These are phyloP conservation scores for Drosophila emarginata DNA, from an alignment of 2,888 invertebrate genomes.

Conservation along the genomic window DNA sequence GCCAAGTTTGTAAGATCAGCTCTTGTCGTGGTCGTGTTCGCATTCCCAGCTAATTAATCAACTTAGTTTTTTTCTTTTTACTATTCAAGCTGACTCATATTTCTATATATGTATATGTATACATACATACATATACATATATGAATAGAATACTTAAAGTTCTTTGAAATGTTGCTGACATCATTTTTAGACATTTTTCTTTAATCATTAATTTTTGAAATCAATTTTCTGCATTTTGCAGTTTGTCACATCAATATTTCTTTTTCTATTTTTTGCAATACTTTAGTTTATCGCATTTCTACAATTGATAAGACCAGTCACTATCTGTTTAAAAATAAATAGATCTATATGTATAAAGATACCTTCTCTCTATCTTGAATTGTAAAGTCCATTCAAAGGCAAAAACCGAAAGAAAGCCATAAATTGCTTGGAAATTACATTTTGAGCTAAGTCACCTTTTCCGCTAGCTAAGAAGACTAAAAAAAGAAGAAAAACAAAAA, in stretches of 20 bases:
- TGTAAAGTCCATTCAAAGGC: slow-evolving; percentile 14
- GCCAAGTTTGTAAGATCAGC: slow-evolving; percentile 16
- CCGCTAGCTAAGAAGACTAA: slow-evolving; percentile 23
- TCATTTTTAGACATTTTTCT: background rate
- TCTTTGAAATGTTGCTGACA: background rate
- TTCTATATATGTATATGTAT: background rate
- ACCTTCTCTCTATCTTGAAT: slow-evolving; percentile 28
- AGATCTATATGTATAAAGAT: slow-evolving; percentile 12
- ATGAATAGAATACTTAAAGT: background rate
- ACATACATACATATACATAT: too few relatives aligned
- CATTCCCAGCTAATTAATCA: slow-evolving; percentile 73
- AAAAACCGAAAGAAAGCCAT: slow-evolving; percentile 42
- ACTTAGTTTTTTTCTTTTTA: slow-evolving; percentile 7
- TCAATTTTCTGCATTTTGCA: slow-evolving; percentile 1
- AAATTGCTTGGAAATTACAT: slow-evolving; percentile 46
- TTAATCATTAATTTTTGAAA: too few relatives aligned
- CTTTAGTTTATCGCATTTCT: slow-evolving; percentile 1
- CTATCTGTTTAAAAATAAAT: background rate
- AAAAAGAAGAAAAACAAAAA: background rate
- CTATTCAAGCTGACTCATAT: slow-evolving; percentile 7
- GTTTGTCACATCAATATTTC: slow-evolving; percentile 1
- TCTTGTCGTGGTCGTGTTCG: slow-evolving; percentile 11
- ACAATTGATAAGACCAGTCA: background rate
- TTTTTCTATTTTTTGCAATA: background rate
- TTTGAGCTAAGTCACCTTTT: slow-evolving; percentile 43